A percentile compares a stretch with the other conserved stretches of the same genome.
Evolutionary conservation across 2,113 vertebrate species (phyloP).

Genomic region (Caracal caracal): DNA sequence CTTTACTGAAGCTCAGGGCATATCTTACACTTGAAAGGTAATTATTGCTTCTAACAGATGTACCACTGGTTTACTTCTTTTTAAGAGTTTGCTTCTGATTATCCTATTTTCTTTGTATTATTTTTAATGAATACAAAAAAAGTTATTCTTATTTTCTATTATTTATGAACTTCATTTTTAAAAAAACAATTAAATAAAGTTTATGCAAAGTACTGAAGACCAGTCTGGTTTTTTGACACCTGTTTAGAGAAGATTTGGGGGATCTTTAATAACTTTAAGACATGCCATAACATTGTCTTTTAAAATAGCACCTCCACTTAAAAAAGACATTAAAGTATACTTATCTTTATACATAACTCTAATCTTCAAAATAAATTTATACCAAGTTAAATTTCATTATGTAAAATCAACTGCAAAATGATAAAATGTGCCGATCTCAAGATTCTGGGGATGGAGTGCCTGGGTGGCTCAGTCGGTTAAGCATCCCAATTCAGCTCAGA

Average conservation of each 20-base stretch:
- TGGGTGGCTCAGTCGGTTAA: too few species aligned
- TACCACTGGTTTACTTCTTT: neutral
- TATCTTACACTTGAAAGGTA: neutral
- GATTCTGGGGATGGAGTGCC: neutral
- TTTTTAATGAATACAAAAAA: slow-evolving; percentile 28
- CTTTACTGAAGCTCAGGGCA: neutral
- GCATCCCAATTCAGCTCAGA: too few species aligned
- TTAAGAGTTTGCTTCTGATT: neutral
- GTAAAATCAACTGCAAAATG: slow-evolving; percentile 45
- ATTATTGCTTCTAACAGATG: neutral
- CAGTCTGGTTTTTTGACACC: neutral
- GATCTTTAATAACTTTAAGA: slow-evolving; percentile 32
- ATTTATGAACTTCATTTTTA: slow-evolving; percentile 8
- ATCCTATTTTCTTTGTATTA: neutral
- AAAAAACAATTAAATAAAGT: slow-evolving; percentile 42
- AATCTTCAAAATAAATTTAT: slow-evolving; percentile 52
- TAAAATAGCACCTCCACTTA: neutral
- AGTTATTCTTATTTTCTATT: neutral
- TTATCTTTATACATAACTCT: slow-evolving; percentile 26
- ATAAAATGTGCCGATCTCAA: slow-evolving; percentile 13
- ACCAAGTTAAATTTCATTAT: slow-evolving; percentile 42
- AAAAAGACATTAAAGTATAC: neutral
- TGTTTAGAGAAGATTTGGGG: neutral
- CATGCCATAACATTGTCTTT: slow-evolving; percentile 19
- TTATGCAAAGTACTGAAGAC: slow-evolving; percentile 1